Evolutionary conservation across 2,888 invertebrate genomes (phyloP).

Genomic region (Hirtodrosophila duncani): DNA sequence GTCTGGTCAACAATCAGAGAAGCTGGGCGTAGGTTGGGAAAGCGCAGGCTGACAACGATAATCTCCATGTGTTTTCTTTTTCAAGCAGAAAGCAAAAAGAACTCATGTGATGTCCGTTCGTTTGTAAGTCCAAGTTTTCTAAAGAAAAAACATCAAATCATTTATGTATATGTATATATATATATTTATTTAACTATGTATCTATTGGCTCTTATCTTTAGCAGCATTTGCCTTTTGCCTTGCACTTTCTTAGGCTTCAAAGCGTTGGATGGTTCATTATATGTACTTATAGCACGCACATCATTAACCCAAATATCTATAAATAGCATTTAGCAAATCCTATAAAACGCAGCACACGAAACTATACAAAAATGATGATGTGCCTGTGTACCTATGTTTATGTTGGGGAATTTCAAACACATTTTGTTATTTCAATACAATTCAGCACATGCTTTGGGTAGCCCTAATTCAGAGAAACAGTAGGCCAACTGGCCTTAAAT

Average conservation of each 20-base stretch:
- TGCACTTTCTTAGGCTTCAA: slow-evolving; percentile 37
- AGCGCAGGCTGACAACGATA: slow-evolving; percentile 30
- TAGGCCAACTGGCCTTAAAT: no score
- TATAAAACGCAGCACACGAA: no score
- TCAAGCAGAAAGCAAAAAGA: slow-evolving; percentile 64
- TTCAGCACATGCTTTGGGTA: no score
- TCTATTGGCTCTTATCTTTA: slow-evolving; percentile 34
- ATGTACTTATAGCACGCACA: slow-evolving; percentile 30
- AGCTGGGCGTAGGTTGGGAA: slow-evolving; percentile 47
- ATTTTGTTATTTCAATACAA: no score
- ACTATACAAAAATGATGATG: slow-evolving; percentile 13
- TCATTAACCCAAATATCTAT: slow-evolving; percentile 69
- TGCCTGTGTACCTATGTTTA: no score
- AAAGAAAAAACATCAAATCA: slow-evolving; percentile 27
- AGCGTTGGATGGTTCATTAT: slow-evolving; percentile 23
- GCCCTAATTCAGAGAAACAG: no score
- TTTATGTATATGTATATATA: slow-evolving; percentile 19
- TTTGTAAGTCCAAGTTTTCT: slow-evolving; percentile 40
- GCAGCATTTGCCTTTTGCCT: slow-evolving; percentile 29
- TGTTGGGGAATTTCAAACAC: slow-evolving; percentile 1
- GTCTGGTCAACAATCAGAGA: slow-evolving; percentile 33
- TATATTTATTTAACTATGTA: slow-evolving; percentile 7
- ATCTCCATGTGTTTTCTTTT: slow-evolving; percentile 39
- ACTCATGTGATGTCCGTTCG: slow-evolving; percentile 42
- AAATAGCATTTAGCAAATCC: slow-evolving; percentile 63